A percentile compares a stretch with the other conserved stretches of the same genome.
These are phyloP conservation scores for Leuciscus waleckii DNA, from an alignment of 2,797 vertebrate species.

Conservation along the genomic window DNA sequence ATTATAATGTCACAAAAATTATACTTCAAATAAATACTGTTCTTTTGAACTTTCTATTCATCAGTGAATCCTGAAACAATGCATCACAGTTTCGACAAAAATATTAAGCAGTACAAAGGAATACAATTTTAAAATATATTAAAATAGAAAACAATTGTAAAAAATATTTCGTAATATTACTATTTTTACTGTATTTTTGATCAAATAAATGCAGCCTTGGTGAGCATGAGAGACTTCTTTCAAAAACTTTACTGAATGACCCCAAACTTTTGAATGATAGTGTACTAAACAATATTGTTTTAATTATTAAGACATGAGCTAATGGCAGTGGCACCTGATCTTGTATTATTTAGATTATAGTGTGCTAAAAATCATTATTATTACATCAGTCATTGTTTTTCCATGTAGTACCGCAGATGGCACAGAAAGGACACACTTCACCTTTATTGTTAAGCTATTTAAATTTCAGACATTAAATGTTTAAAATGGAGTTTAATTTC, in stretches of 20 bases:
- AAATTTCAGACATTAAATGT: neutral
- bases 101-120: neutral
- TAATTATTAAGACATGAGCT: neutral
- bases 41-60: neutral
- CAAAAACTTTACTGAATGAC: neutral
- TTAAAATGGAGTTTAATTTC: neutral
- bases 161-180: too few species aligned
- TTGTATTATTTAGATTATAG: neutral
- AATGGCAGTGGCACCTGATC: neutral
- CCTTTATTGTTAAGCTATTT: neutral
- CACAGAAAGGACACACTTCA: neutral
- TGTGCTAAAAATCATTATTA: neutral
- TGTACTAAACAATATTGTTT: neutral
- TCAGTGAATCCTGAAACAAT: neutral
- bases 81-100: neutral
- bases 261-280: neutral
- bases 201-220: neutral
- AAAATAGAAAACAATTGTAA: too few species aligned
- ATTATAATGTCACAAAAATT: neutral
- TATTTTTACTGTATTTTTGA: neutral
- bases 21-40: neutral
- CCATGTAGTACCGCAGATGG: neutral
- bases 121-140: too few species aligned
- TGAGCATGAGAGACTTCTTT: neutral
- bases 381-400: neutral